These are phyloP conservation scores for Apotomis betuletana DNA, from an alignment of 2,888 invertebrate genomes.

Conservation along the genomic window DNA sequence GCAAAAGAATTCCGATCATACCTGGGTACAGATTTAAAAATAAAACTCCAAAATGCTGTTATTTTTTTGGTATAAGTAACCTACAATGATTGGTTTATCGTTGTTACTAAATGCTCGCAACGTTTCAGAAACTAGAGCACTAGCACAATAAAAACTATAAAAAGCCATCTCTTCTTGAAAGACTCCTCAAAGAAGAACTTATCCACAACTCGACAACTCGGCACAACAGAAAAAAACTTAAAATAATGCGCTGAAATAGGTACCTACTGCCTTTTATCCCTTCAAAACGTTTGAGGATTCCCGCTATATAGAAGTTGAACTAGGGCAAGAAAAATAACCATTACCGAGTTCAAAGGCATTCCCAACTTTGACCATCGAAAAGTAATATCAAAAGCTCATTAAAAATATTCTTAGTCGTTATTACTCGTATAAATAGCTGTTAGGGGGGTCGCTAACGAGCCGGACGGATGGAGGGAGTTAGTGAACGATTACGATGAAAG, in stretches of 20 bases:
- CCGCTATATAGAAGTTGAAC: constrained; percentile 40
- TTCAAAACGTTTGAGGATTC: constrained; percentile 11
- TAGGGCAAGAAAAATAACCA: constrained; percentile 53
- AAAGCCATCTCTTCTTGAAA: too few species aligned
- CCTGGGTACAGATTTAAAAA: too few species aligned
- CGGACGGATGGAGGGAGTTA: background rate
- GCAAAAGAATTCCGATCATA: too few species aligned
- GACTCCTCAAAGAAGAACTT: background rate
- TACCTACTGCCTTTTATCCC: too few species aligned
- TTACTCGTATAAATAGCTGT: constrained; percentile 21
- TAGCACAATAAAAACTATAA: too few species aligned
- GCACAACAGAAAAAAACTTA: constrained; percentile 11
- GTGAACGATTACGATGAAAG: background rate
- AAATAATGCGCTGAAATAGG: constrained; percentile 31
- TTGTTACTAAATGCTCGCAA: too few species aligned
- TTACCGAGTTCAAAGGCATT: constrained; percentile 57
- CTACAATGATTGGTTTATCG: too few species aligned
- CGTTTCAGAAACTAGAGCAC: too few species aligned
- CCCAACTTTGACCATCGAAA: constrained; percentile 57
- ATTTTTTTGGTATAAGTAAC: too few species aligned
- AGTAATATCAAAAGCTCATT: constrained; percentile 54
- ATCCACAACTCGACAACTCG: background rate
- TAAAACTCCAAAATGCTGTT: too few species aligned
- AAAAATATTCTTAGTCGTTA: constrained; percentile 55
- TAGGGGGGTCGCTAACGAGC: constrained; percentile 27